Conservation (phyloP, 2,888 invertebrate species). For the Spodoptera littoralis region DNA sequence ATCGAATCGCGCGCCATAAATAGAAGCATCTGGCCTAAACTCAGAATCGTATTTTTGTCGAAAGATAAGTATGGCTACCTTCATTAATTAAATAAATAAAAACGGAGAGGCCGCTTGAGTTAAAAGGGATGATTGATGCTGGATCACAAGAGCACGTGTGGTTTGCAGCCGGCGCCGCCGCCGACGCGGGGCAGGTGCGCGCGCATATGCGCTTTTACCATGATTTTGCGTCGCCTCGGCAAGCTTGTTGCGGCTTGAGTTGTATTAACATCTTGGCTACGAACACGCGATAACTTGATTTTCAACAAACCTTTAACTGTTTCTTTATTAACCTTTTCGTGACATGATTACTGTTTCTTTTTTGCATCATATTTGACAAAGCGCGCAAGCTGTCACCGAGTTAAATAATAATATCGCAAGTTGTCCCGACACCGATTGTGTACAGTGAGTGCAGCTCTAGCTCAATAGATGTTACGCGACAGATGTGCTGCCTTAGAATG, state of each 20-base stretch:
- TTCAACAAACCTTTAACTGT: constrained; percentile 61
- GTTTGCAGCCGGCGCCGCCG: constrained; percentile 67
- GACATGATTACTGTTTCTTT: constrained; percentile 50
- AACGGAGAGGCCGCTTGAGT: constrained; percentile 56
- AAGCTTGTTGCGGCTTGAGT: constrained; percentile 30
- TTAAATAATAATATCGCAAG: constrained; percentile 11
- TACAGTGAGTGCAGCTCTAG: constrained; percentile 4
- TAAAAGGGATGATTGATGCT: constrained; percentile 67
- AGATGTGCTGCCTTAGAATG: constrained; percentile 27
- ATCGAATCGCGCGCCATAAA: constrained; percentile 49
- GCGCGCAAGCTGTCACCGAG: constrained; percentile 12
- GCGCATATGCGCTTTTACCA: constrained; percentile 66
- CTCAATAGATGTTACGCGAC: constrained; percentile 16
- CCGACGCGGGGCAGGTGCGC: constrained; percentile 57
- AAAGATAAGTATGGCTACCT: constrained; percentile 50
- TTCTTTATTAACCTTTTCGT: constrained; percentile 56
- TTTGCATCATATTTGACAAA: constrained; percentile 42
- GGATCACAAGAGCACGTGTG: constrained; percentile 70
- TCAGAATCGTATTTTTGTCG: constrained; percentile 50
- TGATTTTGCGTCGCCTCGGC: constrained; percentile 64
- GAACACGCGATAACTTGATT: constrained; percentile 56
- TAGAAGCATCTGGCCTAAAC: constrained; percentile 55
- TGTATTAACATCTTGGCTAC: constrained; percentile 40
- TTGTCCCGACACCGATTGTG: constrained; percentile 11
- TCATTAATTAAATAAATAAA: constrained; percentile 62